These are phyloP conservation scores for Selenia dentaria DNA, from an alignment of 2,888 invertebrate genomes.

Conservation along the genomic window DNA sequence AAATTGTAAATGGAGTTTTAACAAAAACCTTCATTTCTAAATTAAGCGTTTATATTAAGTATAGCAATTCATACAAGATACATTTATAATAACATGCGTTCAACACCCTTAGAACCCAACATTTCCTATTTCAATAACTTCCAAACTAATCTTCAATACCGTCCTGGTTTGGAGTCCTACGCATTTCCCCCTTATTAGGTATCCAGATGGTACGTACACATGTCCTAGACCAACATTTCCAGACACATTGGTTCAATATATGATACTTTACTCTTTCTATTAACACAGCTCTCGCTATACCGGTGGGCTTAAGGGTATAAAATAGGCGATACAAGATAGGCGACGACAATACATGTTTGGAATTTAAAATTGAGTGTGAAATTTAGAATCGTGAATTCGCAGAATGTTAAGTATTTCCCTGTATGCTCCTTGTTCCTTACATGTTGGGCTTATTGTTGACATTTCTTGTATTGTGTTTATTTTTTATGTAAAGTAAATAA, in stretches of 20 bases:
- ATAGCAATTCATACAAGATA: too few relatives aligned
- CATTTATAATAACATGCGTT: too few relatives aligned
- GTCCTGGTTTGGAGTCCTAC: conserved; percentile 35
- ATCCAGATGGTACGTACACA: conserved; percentile 33
- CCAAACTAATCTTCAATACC: conserved; percentile 49
- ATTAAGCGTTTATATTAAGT: too few relatives aligned
- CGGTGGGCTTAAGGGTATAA: conserved; percentile 56
- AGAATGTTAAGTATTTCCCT: not conserved
- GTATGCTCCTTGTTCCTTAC: not conserved
- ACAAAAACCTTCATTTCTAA: too few relatives aligned
- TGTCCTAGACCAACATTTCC: conserved; percentile 28
- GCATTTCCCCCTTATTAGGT: conserved; percentile 60
- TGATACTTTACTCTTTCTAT: conserved; percentile 9
- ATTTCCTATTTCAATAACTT: conserved; percentile 42
- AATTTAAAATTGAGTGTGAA: conserved; percentile 75
- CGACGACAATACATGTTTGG: conserved; percentile 71
- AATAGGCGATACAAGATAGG: conserved; percentile 71
- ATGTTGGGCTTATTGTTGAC: not conserved
- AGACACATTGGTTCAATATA: conserved; percentile 30
- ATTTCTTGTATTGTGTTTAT: not conserved
- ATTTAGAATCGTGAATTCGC: conserved; percentile 55
- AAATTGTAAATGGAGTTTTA: too few relatives aligned
- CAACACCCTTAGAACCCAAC: not conserved
- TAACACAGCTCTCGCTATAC: conserved; percentile 30
- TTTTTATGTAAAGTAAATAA: too few relatives aligned